Conservation (phyloP, 2,797 vertebrate species). For the Rhodeus uyekii region DNA sequence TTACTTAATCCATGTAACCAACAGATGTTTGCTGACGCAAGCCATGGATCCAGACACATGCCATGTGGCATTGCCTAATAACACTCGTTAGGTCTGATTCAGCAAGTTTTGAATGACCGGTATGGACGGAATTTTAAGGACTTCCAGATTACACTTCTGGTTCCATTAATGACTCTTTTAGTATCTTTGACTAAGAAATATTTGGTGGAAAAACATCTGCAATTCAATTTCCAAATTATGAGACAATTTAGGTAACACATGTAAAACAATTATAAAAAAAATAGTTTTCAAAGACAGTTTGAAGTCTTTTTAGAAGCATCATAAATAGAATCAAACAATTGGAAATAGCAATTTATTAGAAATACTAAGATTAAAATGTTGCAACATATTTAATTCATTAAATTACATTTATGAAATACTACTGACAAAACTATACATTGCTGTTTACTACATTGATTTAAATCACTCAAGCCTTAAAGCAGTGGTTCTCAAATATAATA, state of each 20-base stretch:
- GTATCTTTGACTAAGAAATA: not conserved
- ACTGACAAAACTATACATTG: not conserved
- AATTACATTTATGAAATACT: not conserved
- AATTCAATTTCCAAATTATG: not conserved
- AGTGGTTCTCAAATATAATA: too few relatives aligned
- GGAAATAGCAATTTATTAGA: not conserved
- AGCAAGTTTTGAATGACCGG: not conserved
- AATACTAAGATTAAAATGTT: not conserved
- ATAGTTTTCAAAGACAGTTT: not conserved
- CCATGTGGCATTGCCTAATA: not conserved
- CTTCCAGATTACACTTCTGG: not conserved
- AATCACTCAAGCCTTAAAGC: not conserved
- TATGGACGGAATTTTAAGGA: not conserved
- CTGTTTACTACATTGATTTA: not conserved
- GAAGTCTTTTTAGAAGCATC: not conserved
- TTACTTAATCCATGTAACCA: constrained; percentile 11
- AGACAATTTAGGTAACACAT: not conserved
- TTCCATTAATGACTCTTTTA: not conserved
- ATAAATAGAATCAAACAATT: not conserved
- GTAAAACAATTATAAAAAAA: not conserved
- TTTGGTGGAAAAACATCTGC: not conserved
- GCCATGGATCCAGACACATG: constrained; percentile 12
- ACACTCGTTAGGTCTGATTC: not conserved
- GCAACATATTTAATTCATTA: not conserved
- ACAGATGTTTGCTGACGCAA: constrained; percentile 29